Percentiles rank a stretch among this genome's conserved stretches.
phyloP scores from a whole-genome alignment of 2,797 vertebrate genomes.

The Crenuchus spilurus region DNA sequence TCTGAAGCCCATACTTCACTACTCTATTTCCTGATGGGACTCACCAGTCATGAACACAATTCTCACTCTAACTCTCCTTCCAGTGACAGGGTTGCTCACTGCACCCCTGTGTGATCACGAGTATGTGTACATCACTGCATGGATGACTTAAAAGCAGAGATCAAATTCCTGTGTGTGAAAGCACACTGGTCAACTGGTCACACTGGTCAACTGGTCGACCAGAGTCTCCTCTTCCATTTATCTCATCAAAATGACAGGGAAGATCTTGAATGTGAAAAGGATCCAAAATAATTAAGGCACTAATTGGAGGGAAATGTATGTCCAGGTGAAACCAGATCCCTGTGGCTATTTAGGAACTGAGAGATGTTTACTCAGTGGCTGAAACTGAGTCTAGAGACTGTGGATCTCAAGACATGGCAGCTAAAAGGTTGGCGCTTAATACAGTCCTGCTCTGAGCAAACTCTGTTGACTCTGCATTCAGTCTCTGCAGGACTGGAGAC shows the following conservation, averaged over 20 bases:
- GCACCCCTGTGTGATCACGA: no score
- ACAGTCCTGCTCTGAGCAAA: constrained; percentile 76
- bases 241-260: constrained; percentile 81
- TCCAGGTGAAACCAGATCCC: constrained; percentile 92
- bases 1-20: no score
- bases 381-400: constrained; percentile 84
- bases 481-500: constrained; percentile 67
- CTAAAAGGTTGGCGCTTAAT: constrained; percentile 88
- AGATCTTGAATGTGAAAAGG: constrained; percentile 91
- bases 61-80: no score
- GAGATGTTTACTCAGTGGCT: constrained; percentile 85
- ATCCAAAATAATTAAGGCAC: constrained; percentile 87
- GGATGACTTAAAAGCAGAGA: no score
- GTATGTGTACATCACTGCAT: no score
- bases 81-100: no score
- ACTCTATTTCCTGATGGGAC: no score
- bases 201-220: no score
- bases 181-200: no score
- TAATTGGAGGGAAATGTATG: constrained; percentile 96
- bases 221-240: constrained; percentile 54
- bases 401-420: constrained; percentile 78
- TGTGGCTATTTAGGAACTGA: constrained; percentile 75
- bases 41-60: no score
- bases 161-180: no score
- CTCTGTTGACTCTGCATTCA: constrained; percentile 49